Evolutionary conservation across 2,113 vertebrate species (phyloP), one percentile per base, ranked within the genome.

Genomic region (Sclerurus mexicanus): DNA sequence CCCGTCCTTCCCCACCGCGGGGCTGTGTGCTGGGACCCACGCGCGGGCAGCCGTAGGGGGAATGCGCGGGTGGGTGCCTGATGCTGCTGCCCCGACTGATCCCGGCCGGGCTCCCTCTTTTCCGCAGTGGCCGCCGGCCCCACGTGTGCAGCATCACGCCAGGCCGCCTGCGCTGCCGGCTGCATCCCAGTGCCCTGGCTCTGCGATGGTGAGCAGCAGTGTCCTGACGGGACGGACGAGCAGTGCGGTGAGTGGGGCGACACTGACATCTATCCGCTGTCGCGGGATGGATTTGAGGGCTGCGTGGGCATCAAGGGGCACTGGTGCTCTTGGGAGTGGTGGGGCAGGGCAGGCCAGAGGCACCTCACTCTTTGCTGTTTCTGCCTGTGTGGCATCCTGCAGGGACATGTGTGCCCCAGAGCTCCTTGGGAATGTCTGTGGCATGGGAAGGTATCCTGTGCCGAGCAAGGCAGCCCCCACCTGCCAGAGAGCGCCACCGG

Each of bases 101-200:
- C 16, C 0, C 0, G 4, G 4, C 60, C 3, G 28, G 24, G 35
- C 1, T 79, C 19, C 27, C 37, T 90, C 35, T 79, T 35, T 44
- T 25, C 39, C 1, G 1, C 91, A 96, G 96, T 4, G 12, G 39
- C 47, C 2, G 1, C 64, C 11, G 2, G 33, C 56, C 35, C 21
- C 42, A 19, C 39, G 2, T 96, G 96, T 1, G 35, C 87, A 42
- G 90, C 87, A 44, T 93, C 87, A 0, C 85, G 63, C 40, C 98
- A 98, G 92, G 97, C 89, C 15, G 4, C 27, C 3, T 98, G 98
- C 50, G 81, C 88, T 21, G 78, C 96, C 1, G 78, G 73, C 33
- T 98, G 98, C 75, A 95, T 98, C 71, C 98, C 98, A 0, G n/a
- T 98, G 40, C 37, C 96, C 13, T 98, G 98, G 97, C 96, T 98